Base-by-base conservation (phyloP, 2,797 vertebrate genomes). In the Muscicapa striata region DNA sequence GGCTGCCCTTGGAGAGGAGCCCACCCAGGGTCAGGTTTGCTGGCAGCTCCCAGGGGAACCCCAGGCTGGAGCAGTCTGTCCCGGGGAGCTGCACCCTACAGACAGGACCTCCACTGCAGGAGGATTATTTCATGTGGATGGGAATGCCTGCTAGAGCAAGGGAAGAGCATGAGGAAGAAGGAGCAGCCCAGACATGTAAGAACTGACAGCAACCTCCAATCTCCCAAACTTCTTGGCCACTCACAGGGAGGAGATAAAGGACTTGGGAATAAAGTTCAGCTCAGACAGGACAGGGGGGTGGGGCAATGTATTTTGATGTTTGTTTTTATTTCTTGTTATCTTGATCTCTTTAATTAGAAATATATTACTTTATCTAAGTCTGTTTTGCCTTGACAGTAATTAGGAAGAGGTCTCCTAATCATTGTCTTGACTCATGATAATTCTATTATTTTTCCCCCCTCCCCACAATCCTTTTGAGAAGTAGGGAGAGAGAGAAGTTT, bases 1-100 rank as follows among this genome's bases (percentile, higher is more conserved):
- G 26, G n/a, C 8, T 68, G 51, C 7, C 38, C 6, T 5, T 40
- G 52, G 21, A 61, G 6, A 67, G 32, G 9, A 80, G 12, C 10
- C 12, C 7, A 15, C 0, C 3, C 2, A 43, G 32, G 13, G 36
- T 19, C 13, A 57, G 7, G 9, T 27, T 46, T 36, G 14, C 36
- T 23, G 22, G 26, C 26, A 66, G 45, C 45, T 12, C 4, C 15
- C 26, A 3, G 10, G 30, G 18, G 6, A 5, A 3, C 16, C 27
- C 26, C 3, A 13, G 1, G 3, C 8, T 67, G 43, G 24, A 67
- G 12, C 32, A 48, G 13, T 15, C 19, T 67, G 13, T 0, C 57
- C 20, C 59, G 45, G 67, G 40, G 40, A 29, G 7, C 4, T 30
- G 22, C 6, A 19, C 1, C 5, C 7, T 4, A 1, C 7, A 9